Percentiles rank a stretch among this genome's conserved stretches.
phyloP scores from a whole-genome alignment of 2,797 vertebrate species.

The Hafferia zeledoni region DNA sequence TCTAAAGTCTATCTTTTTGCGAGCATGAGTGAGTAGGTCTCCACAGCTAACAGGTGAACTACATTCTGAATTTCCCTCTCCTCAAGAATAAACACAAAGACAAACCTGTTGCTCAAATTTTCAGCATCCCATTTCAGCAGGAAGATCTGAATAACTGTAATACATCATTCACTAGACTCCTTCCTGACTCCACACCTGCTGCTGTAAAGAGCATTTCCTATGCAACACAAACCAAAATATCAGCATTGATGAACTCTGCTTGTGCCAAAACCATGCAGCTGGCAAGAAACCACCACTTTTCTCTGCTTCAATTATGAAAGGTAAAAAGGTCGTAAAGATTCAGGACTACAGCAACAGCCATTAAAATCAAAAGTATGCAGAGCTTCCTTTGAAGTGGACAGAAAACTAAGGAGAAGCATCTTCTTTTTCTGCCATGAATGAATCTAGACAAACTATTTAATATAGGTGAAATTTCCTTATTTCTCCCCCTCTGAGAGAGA shows the following conservation, averaged over 20 bases:
- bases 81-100: not conserved
- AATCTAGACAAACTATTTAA: not conserved
- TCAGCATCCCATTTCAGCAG: not conserved
- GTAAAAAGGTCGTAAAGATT: not conserved
- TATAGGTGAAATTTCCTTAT: not conserved
- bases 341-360: not conserved
- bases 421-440: not conserved
- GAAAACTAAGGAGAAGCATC: not conserved
- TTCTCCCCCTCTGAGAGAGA: not conserved
- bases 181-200: not conserved
- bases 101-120: not conserved
- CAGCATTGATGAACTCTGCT: not conserved
- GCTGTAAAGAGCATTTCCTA: not conserved
- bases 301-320: not conserved
- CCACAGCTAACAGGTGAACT: not conserved
- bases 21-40: not conserved
- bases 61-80: not conserved
- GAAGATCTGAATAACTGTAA: not conserved
- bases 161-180: not conserved
- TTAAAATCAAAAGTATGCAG: not conserved
- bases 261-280: not conserved
- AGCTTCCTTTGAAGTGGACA: not conserved
- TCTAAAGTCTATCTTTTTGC: not conserved
- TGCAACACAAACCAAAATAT: not conserved
- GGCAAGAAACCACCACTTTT: not conserved